A percentile compares a stretch with the other conserved stretches of the same genome.
Evolutionary conservation across 2,888 invertebrate genomes (phyloP).

Genomic region (Idaea straminata): DNA sequence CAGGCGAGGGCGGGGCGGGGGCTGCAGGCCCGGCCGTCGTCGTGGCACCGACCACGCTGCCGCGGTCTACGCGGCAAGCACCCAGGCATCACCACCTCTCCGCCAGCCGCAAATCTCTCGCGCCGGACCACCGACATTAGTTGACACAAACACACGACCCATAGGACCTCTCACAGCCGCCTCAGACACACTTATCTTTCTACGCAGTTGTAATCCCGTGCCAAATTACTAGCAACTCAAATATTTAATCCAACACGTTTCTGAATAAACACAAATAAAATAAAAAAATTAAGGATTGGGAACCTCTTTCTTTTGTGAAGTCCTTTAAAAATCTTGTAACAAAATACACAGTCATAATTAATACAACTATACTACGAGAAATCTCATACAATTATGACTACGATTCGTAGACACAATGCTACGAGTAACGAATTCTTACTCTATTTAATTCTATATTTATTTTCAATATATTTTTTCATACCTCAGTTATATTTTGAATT

Average conservation of each 20-base stretch:
- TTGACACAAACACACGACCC: slow-evolving; percentile 21
- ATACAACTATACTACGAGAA: too few species aligned
- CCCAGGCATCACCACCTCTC: slow-evolving; percentile 71
- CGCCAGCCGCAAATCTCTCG: slow-evolving; percentile 78
- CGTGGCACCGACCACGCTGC: slow-evolving; percentile 65
- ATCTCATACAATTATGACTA: too few species aligned
- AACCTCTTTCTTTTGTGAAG: too few species aligned
- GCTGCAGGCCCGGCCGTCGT: slow-evolving; percentile 34
- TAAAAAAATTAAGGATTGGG: background rate
- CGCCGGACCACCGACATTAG: slow-evolving; percentile 74
- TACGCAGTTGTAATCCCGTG: background rate
- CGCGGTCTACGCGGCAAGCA: slow-evolving; percentile 70
- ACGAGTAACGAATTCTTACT: too few species aligned
- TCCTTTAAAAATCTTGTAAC: too few species aligned
- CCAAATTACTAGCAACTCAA: background rate
- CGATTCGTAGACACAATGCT: too few species aligned
- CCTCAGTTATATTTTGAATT: too few species aligned
- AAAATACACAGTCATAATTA: too few species aligned
- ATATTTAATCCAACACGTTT: background rate
- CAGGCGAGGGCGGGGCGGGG: slow-evolving; percentile 74
- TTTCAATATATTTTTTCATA: too few species aligned
- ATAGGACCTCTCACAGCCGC: background rate
- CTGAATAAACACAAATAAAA: background rate
- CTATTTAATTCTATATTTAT: too few species aligned
- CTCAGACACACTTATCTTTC: background rate